These are phyloP conservation scores for Marasmarcha lunaedactyla DNA, from an alignment of 2,888 invertebrate genomes.

Conservation along the genomic window DNA sequence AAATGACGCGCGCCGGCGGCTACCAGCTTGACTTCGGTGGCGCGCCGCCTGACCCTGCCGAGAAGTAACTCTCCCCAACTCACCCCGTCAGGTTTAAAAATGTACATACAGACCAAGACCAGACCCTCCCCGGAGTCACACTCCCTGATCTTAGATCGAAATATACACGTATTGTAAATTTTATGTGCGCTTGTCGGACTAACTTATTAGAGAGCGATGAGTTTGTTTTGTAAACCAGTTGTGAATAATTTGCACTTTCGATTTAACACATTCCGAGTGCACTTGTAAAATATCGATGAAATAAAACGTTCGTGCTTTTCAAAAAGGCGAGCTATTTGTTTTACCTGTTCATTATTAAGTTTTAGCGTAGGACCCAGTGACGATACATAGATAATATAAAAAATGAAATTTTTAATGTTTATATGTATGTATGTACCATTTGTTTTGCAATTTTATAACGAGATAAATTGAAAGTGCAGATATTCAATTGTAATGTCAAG, in stretches of 20 bases:
- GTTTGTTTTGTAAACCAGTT: slow-evolving; percentile 4
- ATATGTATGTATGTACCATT: too few relatives aligned
- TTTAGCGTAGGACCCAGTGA: not conserved
- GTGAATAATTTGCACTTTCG: slow-evolving; percentile 47
- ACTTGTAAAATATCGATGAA: not conserved
- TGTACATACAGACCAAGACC: slow-evolving; percentile 23
- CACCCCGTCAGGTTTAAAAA: slow-evolving; percentile 31
- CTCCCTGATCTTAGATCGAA: slow-evolving; percentile 25
- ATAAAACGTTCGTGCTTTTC: not conserved
- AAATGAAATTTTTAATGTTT: not conserved
- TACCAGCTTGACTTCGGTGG: slow-evolving; percentile 76
- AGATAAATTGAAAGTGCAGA: slow-evolving; percentile 45
- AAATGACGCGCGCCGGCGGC: slow-evolving; percentile 82
- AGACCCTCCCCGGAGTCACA: slow-evolving; percentile 16
- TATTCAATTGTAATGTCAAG: slow-evolving; percentile 19
- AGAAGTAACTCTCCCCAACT: slow-evolving; percentile 34
- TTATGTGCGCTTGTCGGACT: slow-evolving; percentile 31
- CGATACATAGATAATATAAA: not conserved
- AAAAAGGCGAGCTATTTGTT: not conserved
- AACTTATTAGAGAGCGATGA: slow-evolving; percentile 23
- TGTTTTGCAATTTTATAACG: too few relatives aligned
- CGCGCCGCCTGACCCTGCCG: slow-evolving; percentile 49
- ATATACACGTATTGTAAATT: slow-evolving; percentile 22
- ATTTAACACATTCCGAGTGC: slow-evolving; percentile 18
- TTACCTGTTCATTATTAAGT: slow-evolving; percentile 1